phyloP scores from a whole-genome alignment of 2,888 invertebrate species.

The Mythimna impura region DNA sequence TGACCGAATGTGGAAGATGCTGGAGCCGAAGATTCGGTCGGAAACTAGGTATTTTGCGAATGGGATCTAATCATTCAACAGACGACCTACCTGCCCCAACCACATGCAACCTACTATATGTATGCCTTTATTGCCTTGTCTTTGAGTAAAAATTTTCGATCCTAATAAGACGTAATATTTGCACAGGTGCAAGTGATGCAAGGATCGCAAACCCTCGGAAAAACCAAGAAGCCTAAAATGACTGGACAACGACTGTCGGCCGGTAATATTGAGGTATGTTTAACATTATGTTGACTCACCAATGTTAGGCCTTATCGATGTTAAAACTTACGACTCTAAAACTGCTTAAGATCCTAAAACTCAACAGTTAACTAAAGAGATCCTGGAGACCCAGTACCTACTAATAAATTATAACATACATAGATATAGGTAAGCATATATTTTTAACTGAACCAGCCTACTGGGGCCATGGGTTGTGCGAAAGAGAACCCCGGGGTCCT shows the following conservation, averaged over 20 bases:
- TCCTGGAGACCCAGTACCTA: too few species aligned
- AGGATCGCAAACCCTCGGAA: conserved; percentile 95
- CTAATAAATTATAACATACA: neutral
- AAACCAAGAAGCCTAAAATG: conserved; percentile 95
- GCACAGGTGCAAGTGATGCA: conserved; percentile 92
- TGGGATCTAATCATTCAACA: conserved; percentile 6
- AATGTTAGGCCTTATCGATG: neutral
- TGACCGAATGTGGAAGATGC: too few species aligned
- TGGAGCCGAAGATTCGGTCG: too few species aligned
- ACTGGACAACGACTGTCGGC: conserved; percentile 95
- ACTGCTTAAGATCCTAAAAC: neutral
- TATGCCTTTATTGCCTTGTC: neutral
- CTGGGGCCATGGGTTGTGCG: too few species aligned
- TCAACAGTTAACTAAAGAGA: neutral
- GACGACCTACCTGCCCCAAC: conserved; percentile 1
- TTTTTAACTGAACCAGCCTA: neutral
- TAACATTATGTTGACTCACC: neutral
- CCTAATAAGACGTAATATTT: conserved; percentile 35
- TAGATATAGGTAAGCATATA: neutral
- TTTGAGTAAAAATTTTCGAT: conserved; percentile 13
- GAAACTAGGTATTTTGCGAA: neutral
- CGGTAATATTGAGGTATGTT: conserved; percentile 93
- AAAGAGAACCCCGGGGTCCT: too few species aligned
- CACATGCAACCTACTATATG: neutral
- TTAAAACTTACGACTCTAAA: neutral